phyloP scores from a whole-genome alignment of 1,140 invertebrate genomes.

The Drosophila repletoides region DNA sequence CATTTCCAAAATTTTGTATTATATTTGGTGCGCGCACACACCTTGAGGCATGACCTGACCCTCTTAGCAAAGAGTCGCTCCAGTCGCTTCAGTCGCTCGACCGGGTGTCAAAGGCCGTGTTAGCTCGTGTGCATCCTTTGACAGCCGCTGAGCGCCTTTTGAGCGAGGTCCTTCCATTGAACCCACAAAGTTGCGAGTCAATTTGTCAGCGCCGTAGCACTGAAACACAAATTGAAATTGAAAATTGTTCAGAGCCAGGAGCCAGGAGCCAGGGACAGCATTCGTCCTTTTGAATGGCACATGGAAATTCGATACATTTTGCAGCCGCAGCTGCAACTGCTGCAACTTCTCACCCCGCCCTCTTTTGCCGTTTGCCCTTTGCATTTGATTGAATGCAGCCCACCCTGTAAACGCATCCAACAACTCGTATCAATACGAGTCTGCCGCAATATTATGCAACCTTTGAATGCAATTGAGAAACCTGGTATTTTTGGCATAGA shows the following conservation, averaged over 20 bases:
- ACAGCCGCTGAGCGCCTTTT: constrained; percentile 24
- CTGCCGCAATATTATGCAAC: constrained; percentile 53
- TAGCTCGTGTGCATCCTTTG: constrained; percentile 57
- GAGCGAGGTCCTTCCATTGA: constrained; percentile 1
- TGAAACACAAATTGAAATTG: constrained; percentile 52
- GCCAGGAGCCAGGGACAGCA: too few relatives aligned
- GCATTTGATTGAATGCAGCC: constrained; percentile 43
- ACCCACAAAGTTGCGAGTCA: constrained; percentile 60
- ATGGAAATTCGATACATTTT: constrained; percentile 63
- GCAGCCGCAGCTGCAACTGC: constrained; percentile 45
- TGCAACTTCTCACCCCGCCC: not conserved
- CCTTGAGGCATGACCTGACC: constrained; percentile 43
- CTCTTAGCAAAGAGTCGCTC: constrained; percentile 8
- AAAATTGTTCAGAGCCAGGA: constrained; percentile 68
- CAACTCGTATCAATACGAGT: not conserved
- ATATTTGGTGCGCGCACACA: constrained; percentile 29
- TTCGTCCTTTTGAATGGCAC: constrained; percentile 46
- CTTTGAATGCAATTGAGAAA: constrained; percentile 37
- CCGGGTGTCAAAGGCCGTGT: constrained; percentile 71
- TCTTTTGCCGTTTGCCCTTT: not conserved
- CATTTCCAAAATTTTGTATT: constrained; percentile 53
- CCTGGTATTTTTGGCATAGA: constrained; percentile 10
- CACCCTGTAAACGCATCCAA: constrained; percentile 17
- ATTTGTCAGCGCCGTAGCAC: constrained; percentile 67
- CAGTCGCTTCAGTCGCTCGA: not conserved